phyloP scores from a whole-genome alignment of 2,888 invertebrate genomes.

The Drosophila paramelanica region DNA sequence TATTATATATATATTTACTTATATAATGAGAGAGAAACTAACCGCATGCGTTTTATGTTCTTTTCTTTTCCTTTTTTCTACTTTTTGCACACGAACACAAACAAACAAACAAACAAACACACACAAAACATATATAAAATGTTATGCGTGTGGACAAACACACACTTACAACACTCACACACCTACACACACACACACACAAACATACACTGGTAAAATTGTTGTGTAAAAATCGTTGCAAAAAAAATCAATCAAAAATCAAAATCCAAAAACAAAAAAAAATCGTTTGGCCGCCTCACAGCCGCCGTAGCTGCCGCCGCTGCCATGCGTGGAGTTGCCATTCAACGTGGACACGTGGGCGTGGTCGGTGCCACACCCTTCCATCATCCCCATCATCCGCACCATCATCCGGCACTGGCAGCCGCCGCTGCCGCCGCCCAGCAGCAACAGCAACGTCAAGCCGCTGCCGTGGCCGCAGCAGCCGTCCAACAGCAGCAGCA shows the following conservation, averaged over 20 bases:
- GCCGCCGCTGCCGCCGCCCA: constrained; percentile 88
- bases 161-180: constrained; percentile 42
- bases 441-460: constrained; percentile 82
- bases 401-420: constrained; percentile 87
- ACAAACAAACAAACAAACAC: constrained; percentile 51
- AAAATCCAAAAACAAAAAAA: constrained; percentile 42
- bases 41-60: constrained; percentile 84
- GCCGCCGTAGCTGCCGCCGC: constrained; percentile 87
- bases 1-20: constrained; percentile 63
- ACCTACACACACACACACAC: constrained; percentile 40
- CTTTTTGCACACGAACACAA: constrained; percentile 81
- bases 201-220: constrained; percentile 68
- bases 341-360: constrained; percentile 89
- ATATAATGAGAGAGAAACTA: constrained; percentile 80
- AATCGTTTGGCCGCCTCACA: constrained; percentile 67
- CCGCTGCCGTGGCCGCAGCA: constrained; percentile 87
- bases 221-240: constrained; percentile 76
- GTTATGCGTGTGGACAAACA: constrained; percentile 46
- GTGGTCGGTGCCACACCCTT: constrained; percentile 87
- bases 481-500: constrained; percentile 83
- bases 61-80: constrained; percentile 83
- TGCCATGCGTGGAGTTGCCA: constrained; percentile 93
- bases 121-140: constrained; percentile 44
- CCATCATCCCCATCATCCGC: constrained; percentile 76
- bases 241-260: constrained; percentile 53